Base-by-base conservation (phyloP, 64 coral and sea anemone genomes). In the Stylophora pistillata region DNA sequence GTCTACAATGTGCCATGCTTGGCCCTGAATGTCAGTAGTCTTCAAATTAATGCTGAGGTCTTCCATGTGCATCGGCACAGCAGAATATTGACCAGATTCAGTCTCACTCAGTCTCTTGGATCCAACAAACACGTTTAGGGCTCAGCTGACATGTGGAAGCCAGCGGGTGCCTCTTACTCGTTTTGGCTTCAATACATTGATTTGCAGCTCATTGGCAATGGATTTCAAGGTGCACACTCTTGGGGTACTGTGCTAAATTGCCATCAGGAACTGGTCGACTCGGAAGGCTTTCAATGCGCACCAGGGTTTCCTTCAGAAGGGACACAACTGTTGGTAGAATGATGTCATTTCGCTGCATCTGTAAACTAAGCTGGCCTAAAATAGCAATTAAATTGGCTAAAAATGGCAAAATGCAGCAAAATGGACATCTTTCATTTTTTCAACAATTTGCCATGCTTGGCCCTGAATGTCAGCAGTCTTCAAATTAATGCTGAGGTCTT, bases 361-460 rank as follows among this genome's bases (percentile, higher is more conserved):
- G 55, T 11, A 78, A 13, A 30, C 76, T 78, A 20, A 78, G 15
- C 54, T 0, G n/a, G 58, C 53, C 58, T 0, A 78, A 14, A 28
- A 58, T 78, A 9, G 76, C 16, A 27, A 59, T 58, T 4, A 78
- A 58, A 25, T 78, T 55, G 26, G 76, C 55, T 55, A 78, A 58
- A 78, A 78, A 78, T 78, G 76, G 30, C 76, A 78, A 79, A 79
- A 79, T n/a, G n/a, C n/a, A n/a, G n/a, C n/a, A n/a, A n/a, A n/a
- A n/a, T n/a, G n/a, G n/a, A n/a, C n/a, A n/a, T n/a, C n/a, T n/a
- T n/a, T n/a, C n/a, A n/a, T 61, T 61, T 14, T 61, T 61, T 16
- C 13, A 61, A 61, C 59, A 16, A 61, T 61, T 13, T 61, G 59
- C 2, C 59, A 16, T 61, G 59, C 59, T 61, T 16, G 59, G 59